Base-by-base conservation (phyloP, 1,140 invertebrate genomes). In the Caerostris darwini region DNA sequence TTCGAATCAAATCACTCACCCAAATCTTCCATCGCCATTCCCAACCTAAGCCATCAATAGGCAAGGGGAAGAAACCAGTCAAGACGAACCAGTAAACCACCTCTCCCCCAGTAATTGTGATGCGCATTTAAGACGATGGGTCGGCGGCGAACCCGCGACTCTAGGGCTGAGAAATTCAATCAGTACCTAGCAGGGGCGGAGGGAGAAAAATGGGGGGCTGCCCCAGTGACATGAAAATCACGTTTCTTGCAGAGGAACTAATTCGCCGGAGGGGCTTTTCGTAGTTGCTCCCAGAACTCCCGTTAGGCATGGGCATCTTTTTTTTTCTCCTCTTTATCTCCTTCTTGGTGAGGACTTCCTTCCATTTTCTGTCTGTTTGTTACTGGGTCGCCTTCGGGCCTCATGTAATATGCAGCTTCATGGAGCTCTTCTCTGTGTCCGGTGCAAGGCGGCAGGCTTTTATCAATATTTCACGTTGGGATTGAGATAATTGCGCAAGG, bases 231-330 rank as follows among this genome's bases (percentile, higher is more conserved):
- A 90, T 77, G 88, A 90, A 90, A 90, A 90, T 90, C 88, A 90
- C 88, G 88, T 90, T 71, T 56, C 67, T 90, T 77, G 88, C 88
- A 71, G 67, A 57, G 88, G 77, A 90, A 90, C 88, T 90, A 90
- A 90, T 90, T 90, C 88, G 64, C 88, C 88, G 34, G 67, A 77
- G 67, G 88, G 59, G 50, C 19, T 53, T 71, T 57, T 19, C 17
- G 50, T 69, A 71, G 61, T 56, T 57, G 69, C 88, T 90, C 88
- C 88, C 88, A n/a, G 56, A 90, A 90, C 88, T 90, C 88, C 67
- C 88, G 88, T 90, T 90, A 90, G 88, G 67, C 53, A 69, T 34
- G 64, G 67, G 64, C 34, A 90, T 57, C 67, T 57, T 90, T 90
- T 90, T 87, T 87, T 61, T 53, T 14, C 17, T 58, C 53, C 6